Evolutionary conservation across 1,140 invertebrate species (phyloP).

Genomic region (Macrotrachela quadricornifera): DNA sequence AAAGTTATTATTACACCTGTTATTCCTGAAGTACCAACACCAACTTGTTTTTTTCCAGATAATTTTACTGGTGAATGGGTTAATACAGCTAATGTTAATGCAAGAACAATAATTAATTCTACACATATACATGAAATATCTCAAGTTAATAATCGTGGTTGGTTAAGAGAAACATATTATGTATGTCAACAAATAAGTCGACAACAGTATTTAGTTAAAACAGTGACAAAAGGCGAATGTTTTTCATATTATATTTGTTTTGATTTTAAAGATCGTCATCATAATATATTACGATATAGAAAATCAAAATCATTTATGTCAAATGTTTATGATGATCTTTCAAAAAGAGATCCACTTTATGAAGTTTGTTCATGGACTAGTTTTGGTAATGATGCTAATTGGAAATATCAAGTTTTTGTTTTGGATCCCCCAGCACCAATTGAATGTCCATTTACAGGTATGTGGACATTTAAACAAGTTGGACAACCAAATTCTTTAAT

Average conservation of each 20-base stretch:
- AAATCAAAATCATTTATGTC: conserved; percentile 5
- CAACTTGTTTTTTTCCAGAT: conserved; percentile 6
- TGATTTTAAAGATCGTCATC: conserved; percentile 3
- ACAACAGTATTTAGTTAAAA: conserved; percentile 5
- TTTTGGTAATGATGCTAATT: conserved; percentile 1
- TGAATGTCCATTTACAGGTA: conserved; percentile 9
- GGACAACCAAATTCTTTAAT: background rate
- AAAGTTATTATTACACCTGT: conserved; percentile 4
- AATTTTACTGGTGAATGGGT: conserved; percentile 9
- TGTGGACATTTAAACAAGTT: conserved; percentile 6
- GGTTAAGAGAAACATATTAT: conserved; percentile 5
- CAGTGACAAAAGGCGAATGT: conserved; percentile 7
- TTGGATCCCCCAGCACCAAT: conserved; percentile 7
- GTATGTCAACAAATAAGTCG: conserved; percentile 8
- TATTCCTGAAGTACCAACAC: background rate
- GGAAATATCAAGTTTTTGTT: conserved; percentile 6
- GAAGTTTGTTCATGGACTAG: conserved; percentile 9
- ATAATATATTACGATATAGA: conserved; percentile 5
- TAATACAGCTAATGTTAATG: conserved; percentile 8
- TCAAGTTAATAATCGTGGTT: conserved; percentile 7
- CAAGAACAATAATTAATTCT: conserved; percentile 2
- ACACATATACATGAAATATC: conserved; percentile 5
- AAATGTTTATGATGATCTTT: conserved; percentile 1
- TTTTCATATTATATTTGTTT: conserved; percentile 8
- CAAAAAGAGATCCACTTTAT: conserved; percentile 4